phyloP scores from a whole-genome alignment of 2,888 invertebrate genomes.

The Hedya salicella region DNA sequence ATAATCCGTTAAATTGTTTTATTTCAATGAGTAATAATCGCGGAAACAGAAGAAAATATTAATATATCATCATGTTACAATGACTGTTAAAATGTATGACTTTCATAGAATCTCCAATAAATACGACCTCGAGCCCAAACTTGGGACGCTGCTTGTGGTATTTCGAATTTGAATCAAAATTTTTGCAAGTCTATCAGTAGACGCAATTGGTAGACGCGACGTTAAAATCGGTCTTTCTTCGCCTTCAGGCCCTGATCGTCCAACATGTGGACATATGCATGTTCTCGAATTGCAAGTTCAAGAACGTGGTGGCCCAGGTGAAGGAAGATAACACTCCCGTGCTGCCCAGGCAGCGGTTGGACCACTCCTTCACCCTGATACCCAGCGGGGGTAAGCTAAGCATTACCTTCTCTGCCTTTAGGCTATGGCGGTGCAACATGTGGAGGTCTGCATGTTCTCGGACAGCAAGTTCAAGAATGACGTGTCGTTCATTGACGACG shows the following conservation, averaged over 20 bases:
- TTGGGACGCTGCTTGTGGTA: too few relatives aligned
- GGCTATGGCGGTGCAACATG: slow-evolving; percentile 94
- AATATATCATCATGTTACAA: too few relatives aligned
- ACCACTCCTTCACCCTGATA: slow-evolving; percentile 87
- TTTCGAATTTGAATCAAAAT: slow-evolving; percentile 42
- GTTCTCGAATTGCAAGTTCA: slow-evolving; percentile 97
- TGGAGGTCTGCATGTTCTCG: slow-evolving; percentile 97
- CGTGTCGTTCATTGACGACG: slow-evolving; percentile 87
- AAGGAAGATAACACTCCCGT: slow-evolving; percentile 86
- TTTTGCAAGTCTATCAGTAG: not conserved
- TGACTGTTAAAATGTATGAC: too few relatives aligned
- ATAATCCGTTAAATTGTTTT: too few relatives aligned
- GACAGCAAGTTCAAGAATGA: slow-evolving; percentile 97
- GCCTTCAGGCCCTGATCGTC: slow-evolving; percentile 89
- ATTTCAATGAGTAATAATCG: too few relatives aligned
- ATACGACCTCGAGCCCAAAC: too few relatives aligned
- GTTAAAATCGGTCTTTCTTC: slow-evolving; percentile 19
- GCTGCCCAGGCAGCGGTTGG: slow-evolving; percentile 86
- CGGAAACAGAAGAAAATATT: too few relatives aligned
- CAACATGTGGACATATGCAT: slow-evolving; percentile 97
- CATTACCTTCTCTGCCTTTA: slow-evolving; percentile 60
- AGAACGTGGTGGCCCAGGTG: slow-evolving; percentile 93
- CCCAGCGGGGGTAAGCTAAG: slow-evolving; percentile 85
- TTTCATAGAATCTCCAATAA: too few relatives aligned
- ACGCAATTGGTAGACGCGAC: too few relatives aligned